Base-by-base conservation (phyloP, 1,140 invertebrate genomes). In the Leptinotarsa undecemlineata region DNA sequence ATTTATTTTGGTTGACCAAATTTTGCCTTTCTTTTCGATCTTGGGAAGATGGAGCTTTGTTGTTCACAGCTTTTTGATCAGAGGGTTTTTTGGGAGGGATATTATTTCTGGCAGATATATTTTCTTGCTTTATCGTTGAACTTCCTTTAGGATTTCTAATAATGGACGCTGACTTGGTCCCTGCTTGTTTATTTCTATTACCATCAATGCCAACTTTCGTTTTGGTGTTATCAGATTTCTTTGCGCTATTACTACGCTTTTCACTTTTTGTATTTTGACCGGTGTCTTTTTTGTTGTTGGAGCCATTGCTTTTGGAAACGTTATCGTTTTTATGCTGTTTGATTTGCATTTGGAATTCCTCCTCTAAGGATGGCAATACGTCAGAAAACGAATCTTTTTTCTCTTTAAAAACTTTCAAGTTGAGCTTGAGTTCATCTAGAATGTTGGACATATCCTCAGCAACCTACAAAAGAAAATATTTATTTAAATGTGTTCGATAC, bases 361-460 rank as follows among this genome's bases (percentile, higher is more conserved):
- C 68, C 20, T 69, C 68, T 51, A 69, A 21, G 14, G 14, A 19
- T 13, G 68, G 68, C 15, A 69, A n/a, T 5, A 69, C 68, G 68
- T 69, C 68, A 14, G 68, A 69, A 21, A 48, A 69, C 3, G 68
- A 69, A 51, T 69, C 68, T 17, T 17, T 48, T 14, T 48, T 48
- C n/a, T 20, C 42, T 48, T 48, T 69, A 14, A 69, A 48, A 11
- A 42, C 17, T 15, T 47, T 47, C 48, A 69, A 69, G 64, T 67
- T 23, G n/a, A 33, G 6, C 0, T 69, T 51, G 3, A 69, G 68
- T 19, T n/a, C n/a, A 19, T 48, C 23, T 42, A 69, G 68, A 23
- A 69, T 69, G 68, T 69, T 69, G 14, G 68, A 48, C 33, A 69
- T 69, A 14, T 69, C 68, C 19, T 69, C 15, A 13, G 68, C 20